A percentile compares a stretch with the other conserved stretches of the same genome.
These are phyloP conservation scores for Loxodonta africana DNA, from an alignment of 2,113 vertebrate genomes.

Conservation along the genomic window DNA sequence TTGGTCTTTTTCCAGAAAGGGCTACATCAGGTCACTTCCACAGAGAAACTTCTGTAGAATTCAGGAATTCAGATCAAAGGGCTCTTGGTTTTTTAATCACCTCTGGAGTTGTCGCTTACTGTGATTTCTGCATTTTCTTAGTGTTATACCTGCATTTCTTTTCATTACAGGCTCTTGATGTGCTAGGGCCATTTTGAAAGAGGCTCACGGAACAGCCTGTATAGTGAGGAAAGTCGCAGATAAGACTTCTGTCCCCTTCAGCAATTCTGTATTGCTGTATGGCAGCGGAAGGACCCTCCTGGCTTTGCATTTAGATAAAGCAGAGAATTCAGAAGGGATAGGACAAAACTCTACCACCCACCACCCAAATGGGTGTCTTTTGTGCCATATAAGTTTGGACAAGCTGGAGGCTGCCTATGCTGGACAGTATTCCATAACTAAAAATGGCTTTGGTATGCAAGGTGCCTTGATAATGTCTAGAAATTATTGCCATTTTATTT, in stretches of 20 bases:
- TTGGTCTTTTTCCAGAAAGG: neutral
- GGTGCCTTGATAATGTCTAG: too few relatives aligned
- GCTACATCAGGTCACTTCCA: too few relatives aligned
- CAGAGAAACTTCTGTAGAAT: neutral
- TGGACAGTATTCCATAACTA: too few relatives aligned
- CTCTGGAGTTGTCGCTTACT: neutral
- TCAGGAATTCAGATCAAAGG: neutral
- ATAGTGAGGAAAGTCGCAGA: neutral
- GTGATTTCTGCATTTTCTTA: neutral
- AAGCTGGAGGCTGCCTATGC: too few relatives aligned
- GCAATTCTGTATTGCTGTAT: neutral
- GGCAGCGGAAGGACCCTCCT: neutral
- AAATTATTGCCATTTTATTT: too few relatives aligned
- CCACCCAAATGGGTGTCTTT: too few relatives aligned
- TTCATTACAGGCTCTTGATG: neutral
- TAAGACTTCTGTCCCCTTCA: neutral
- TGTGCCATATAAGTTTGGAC: too few relatives aligned
- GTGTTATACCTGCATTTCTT: neutral
- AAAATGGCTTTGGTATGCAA: too few relatives aligned
- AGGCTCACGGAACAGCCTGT: neutral
- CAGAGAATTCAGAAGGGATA: neutral
- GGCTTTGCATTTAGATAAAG: neutral
- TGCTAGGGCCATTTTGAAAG: neutral
- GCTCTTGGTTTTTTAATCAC: neutral
- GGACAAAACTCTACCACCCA: too few relatives aligned